These are phyloP conservation scores for Aphodius granarius DNA, from an alignment of 2,888 invertebrate species.

Conservation along the genomic window DNA sequence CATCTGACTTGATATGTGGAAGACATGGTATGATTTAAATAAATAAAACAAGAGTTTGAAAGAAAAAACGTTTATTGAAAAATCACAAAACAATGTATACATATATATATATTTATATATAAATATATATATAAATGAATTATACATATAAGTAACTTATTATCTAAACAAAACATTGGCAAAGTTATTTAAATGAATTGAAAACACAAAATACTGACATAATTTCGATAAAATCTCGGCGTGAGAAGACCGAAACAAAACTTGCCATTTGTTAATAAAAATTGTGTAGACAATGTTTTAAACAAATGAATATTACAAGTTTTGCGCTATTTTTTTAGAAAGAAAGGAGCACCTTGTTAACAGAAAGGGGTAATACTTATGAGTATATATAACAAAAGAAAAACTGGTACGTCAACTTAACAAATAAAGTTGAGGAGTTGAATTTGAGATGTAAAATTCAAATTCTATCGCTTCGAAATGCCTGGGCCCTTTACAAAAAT, in stretches of 20 bases:
- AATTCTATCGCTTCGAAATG: slow-evolving; percentile 53
- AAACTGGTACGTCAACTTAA: slow-evolving; percentile 19
- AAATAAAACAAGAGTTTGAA: slow-evolving; percentile 19
- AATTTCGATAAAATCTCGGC: slow-evolving; percentile 14
- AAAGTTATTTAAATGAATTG: slow-evolving; percentile 11
- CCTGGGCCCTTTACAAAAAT: slow-evolving; percentile 54
- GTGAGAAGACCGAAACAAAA: slow-evolving; percentile 13
- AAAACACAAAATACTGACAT: slow-evolving; percentile 6
- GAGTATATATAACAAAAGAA: neutral
- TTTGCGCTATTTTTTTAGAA: neutral
- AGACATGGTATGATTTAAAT: too few species aligned
- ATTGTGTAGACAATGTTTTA: neutral
- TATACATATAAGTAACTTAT: slow-evolving; percentile 25
- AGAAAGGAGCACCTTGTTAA: neutral
- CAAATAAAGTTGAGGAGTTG: slow-evolving; percentile 39
- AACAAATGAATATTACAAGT: slow-evolving; percentile 9
- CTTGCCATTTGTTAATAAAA: slow-evolving; percentile 9
- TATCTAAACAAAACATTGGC: slow-evolving; percentile 23
- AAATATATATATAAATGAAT: too few species aligned
- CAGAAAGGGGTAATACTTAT: neutral
- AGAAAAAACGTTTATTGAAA: slow-evolving; percentile 34
- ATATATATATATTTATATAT: too few species aligned
- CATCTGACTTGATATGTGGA: too few species aligned
- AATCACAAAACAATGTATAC: slow-evolving; percentile 29
- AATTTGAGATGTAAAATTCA: slow-evolving; percentile 50